These are phyloP conservation scores for Mormyrus hasselquistii DNA, from an alignment of 2,797 vertebrate genomes.

Conservation along the genomic window DNA sequence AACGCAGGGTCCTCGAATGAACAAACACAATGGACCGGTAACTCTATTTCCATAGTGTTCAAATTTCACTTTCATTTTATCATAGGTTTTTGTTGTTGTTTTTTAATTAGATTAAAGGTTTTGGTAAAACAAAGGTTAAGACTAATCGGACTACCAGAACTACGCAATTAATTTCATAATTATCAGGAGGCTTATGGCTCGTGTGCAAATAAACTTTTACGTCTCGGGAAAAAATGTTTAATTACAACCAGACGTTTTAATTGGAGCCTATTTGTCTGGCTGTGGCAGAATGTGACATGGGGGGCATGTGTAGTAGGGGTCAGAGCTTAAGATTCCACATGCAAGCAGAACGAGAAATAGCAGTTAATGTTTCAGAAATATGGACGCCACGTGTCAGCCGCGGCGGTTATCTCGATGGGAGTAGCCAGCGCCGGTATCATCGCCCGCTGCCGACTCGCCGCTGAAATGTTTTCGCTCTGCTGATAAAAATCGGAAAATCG, in stretches of 20 bases:
- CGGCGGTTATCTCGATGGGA: slow-evolving; percentile 42
- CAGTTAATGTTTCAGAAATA: background rate
- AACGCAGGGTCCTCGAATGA: background rate
- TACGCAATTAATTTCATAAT: slow-evolving; percentile 50
- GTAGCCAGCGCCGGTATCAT: slow-evolving; percentile 22
- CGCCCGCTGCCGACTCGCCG: slow-evolving; percentile 25
- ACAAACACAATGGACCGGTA: slow-evolving; percentile 29
- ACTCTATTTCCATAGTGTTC: slow-evolving; percentile 62
- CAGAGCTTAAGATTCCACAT: background rate
- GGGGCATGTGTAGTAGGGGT: slow-evolving; percentile 23
- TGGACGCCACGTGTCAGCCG: slow-evolving; percentile 22
- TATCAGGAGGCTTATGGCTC: slow-evolving; percentile 54
- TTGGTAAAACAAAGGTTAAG: slow-evolving; percentile 46
- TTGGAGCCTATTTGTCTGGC: slow-evolving; percentile 43
- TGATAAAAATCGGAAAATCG: slow-evolving; percentile 62
- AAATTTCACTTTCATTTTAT: slow-evolving; percentile 45
- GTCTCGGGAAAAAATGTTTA: slow-evolving; percentile 53
- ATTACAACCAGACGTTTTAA: slow-evolving; percentile 57
- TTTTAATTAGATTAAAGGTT: slow-evolving; percentile 63
- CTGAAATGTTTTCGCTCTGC: slow-evolving; percentile 45
- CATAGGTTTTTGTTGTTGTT: slow-evolving; percentile 53
- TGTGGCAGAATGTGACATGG: slow-evolving; percentile 44
- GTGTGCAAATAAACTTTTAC: slow-evolving; percentile 67
- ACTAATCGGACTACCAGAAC: slow-evolving; percentile 45
- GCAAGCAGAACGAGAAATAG: background rate